phyloP scores from a whole-genome alignment of 2,797 vertebrate genomes.

The Antrozous pallidus region DNA sequence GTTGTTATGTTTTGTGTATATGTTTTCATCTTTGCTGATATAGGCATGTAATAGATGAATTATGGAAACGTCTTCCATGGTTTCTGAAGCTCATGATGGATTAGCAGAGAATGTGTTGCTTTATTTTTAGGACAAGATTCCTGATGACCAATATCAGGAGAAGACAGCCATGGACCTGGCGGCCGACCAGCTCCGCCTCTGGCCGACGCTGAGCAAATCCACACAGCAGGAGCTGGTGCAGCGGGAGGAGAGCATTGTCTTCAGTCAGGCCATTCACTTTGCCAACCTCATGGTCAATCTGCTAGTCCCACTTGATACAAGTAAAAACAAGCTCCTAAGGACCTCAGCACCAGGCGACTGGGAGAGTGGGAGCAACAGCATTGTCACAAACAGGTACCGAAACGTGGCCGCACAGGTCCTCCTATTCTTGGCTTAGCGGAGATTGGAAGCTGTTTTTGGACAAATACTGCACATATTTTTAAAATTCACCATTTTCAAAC shows the following conservation, averaged over 20 bases:
- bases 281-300: slow-evolving; percentile 98
- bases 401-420: neutral
- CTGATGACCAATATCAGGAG: slow-evolving; percentile 80
- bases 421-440: neutral
- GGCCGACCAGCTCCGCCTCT: slow-evolving; percentile 92
- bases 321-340: slow-evolving; percentile 94
- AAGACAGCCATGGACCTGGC: slow-evolving; percentile 97
- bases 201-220: slow-evolving; percentile 92
- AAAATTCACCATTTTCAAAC: slow-evolving; percentile 13
- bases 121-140: slow-evolving; percentile 81
- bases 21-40: slow-evolving; percentile 37
- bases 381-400: slow-evolving; percentile 94
- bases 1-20: neutral
- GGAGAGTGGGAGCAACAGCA: slow-evolving; percentile 99
- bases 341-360: slow-evolving; percentile 91
- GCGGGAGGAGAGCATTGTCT: slow-evolving; percentile 97
- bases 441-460: neutral
- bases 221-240: slow-evolving; percentile 94
- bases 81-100: neutral
- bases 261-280: slow-evolving; percentile 99
- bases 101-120: slow-evolving; percentile 3
- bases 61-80: neutral
- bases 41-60: neutral
- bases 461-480: neutral
- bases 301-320: slow-evolving; percentile 94